Percentiles rank a stretch among this genome's conserved stretches.
Conservation (phyloP, 2,797 vertebrate genomes). For the Pagetopsis macropterus region DNA sequence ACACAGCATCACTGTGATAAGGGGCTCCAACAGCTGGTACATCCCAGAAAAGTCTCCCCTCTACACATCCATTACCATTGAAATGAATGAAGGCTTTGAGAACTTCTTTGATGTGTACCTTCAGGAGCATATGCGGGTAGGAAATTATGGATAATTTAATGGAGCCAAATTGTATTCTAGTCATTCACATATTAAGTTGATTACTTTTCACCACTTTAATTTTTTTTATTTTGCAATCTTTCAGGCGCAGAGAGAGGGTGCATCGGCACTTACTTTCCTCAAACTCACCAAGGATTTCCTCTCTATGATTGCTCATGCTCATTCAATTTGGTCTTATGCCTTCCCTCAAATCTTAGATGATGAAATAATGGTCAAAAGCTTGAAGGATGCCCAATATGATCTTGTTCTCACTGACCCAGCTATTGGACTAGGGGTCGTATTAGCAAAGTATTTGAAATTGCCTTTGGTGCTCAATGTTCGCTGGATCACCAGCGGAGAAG, state of each 20-base stretch:
- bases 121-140: conserved; percentile 53
- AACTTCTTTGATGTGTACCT: conserved; percentile 62
- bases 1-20: conserved; percentile 76
- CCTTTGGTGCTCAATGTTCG: conserved; percentile 78
- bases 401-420: conserved; percentile 80
- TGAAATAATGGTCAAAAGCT: conserved; percentile 50
- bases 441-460: conserved; percentile 80
- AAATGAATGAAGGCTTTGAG: neutral
- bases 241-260: conserved; percentile 59
- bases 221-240: too few species aligned
- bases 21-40: conserved; percentile 71
- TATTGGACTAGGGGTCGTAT: conserved; percentile 58
- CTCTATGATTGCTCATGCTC: conserved; percentile 48
- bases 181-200: neutral
- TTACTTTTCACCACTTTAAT: neutral
- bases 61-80: conserved; percentile 67
- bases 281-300: conserved; percentile 66
- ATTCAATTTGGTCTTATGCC: conserved; percentile 42
- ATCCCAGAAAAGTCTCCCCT: conserved; percentile 73
- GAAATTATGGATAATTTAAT: neutral
- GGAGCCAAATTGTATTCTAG: accelerated
- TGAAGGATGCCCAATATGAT: conserved; percentile 73
- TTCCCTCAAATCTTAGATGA: conserved; percentile 57
- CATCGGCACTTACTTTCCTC: conserved; percentile 63
- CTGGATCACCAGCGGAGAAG: conserved; percentile 77